Base-by-base conservation (phyloP, 1,140 invertebrate species). In the Cepaea nemoralis region DNA sequence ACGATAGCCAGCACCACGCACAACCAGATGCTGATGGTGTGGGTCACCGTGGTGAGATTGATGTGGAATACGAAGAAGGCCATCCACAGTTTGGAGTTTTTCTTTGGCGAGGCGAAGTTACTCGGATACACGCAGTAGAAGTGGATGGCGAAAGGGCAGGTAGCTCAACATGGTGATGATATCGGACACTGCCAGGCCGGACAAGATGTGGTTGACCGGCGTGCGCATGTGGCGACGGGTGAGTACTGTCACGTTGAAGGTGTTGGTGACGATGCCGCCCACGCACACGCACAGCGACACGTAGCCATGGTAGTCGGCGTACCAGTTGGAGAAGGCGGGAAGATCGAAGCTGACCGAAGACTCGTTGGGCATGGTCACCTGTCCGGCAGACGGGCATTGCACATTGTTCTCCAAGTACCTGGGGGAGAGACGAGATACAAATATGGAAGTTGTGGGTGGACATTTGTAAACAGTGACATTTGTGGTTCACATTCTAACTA, bases 1-100 rank as follows among this genome's bases (percentile, higher is more conserved):
- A 97, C 98, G 3, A 98, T 94, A 0, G 97, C 97, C 69, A 99
- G 90, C 1, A 95, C 95, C 0, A 98, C 95, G 0, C 97, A 98
- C 82, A 99, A 89, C 94, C 96, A 98, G 82, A 98, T 98, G 0
- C 96, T 97, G 50, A 98, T 96, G 0, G 97, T 98, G 90, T 99
- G 97, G 87, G 95, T 93, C 0, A 97, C 95, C 93, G 92, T 91
- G 16, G 93, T 91, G 87, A 97, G 96, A 85, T 97, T 91, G 39
- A 90, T 88, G 83, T 91, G 89, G 80, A 91, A 88, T 27, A 90
- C 78, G 27, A 90, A 81, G 82, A 89, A 91, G 0, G 83, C 81
- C 86, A 89, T 89, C 91, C 90, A 91, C 0, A 66, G 40, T 50
- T 83, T 73, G 69, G 84, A 88, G 81, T 90, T 89, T 59, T 86